These are phyloP conservation scores for Yponomeuta malinellus DNA, from an alignment of 2,888 invertebrate genomes.

Conservation along the genomic window DNA sequence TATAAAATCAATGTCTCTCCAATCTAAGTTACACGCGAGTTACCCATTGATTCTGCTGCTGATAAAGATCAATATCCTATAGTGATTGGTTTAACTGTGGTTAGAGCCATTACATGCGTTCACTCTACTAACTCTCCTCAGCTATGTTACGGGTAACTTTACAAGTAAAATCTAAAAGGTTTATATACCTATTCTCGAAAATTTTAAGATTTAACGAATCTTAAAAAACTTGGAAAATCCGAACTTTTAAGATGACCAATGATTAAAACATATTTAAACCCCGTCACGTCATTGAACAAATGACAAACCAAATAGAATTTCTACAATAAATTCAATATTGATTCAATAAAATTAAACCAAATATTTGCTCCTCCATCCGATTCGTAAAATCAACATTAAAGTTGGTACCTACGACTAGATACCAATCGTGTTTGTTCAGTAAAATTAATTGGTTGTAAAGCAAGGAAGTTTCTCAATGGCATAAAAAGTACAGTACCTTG, in stretches of 20 bases:
- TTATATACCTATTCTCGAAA: no score
- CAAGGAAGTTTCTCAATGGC: not conserved
- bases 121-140: no score
- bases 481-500: not conserved
- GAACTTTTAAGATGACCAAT: not conserved
- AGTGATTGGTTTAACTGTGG: no score
- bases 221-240: no score
- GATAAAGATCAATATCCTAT: no score
- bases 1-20: no score
- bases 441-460: not conserved
- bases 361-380: not conserved
- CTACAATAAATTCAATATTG: not conserved
- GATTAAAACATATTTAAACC: not conserved
- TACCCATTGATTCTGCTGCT: no score
- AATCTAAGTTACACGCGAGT: no score
- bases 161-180: no score
- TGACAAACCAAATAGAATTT: not conserved
- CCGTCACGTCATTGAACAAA: not conserved
- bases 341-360: not conserved
- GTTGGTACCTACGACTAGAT: not conserved
- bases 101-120: no score
- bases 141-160: no score
- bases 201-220: no score
- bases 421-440: not conserved
- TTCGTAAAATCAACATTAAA: not conserved